phyloP scores from a whole-genome alignment of 2,888 invertebrate genomes.

The Lumbricus terrestris region DNA sequence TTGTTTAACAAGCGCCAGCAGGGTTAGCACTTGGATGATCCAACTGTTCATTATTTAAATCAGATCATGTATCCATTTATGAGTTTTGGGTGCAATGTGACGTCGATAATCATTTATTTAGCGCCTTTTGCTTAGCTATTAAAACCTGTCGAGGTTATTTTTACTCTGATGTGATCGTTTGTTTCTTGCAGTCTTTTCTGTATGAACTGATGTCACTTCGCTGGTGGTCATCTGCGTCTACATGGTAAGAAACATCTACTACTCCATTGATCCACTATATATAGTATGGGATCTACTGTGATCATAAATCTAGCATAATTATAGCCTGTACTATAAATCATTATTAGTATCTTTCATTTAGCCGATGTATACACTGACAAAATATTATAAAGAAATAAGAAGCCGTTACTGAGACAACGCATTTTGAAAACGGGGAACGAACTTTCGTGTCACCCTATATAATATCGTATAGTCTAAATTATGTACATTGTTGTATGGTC shows the following conservation, averaged over 20 bases:
- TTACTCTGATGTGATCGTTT: background rate
- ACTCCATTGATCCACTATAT: background rate
- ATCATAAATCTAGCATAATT: background rate
- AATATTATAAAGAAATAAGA: too few species aligned
- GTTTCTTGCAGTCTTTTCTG: conserved; percentile 41
- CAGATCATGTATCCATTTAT: background rate
- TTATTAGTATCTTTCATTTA: too few species aligned
- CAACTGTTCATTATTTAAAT: background rate
- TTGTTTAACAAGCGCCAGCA: background rate
- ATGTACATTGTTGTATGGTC: too few species aligned
- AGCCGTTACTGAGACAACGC: too few species aligned
- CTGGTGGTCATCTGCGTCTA: conserved; percentile 52
- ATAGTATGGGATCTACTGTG: background rate
- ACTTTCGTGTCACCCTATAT: too few species aligned
- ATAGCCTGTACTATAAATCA: background rate
- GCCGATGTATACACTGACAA: too few species aligned
- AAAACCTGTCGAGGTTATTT: background rate
- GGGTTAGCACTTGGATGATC: background rate
- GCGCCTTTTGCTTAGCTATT: background rate
- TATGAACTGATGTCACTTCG: conserved; percentile 49
- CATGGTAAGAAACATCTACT: conserved; percentile 42
- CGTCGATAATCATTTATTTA: background rate
- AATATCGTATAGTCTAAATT: too few species aligned
- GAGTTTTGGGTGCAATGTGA: background rate
- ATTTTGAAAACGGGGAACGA: too few species aligned